Evolutionary conservation across 2,888 invertebrate species (phyloP).

Genomic region (Diarsia mendica): DNA sequence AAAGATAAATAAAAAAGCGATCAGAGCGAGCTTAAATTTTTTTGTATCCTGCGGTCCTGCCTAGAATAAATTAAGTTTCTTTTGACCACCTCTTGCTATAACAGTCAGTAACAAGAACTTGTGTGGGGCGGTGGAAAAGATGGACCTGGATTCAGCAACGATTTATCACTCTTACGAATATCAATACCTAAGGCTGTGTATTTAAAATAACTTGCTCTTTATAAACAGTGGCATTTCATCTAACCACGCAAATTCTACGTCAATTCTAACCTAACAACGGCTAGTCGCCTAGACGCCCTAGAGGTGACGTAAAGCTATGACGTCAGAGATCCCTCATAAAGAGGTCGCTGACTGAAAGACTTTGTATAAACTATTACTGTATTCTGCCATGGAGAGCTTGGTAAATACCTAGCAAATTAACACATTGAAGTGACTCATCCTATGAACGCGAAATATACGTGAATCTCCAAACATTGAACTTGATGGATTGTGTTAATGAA

Average conservation of each 20-base stretch:
- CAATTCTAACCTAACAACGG: slow-evolving; percentile 12
- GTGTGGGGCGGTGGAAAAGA: too few relatives aligned
- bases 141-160: background rate
- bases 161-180: background rate
- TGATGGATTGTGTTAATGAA: slow-evolving; percentile 8
- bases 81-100: too few relatives aligned
- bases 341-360: slow-evolving; percentile 33
- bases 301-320: slow-evolving; percentile 53
- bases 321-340: slow-evolving; percentile 48
- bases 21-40: too few relatives aligned
- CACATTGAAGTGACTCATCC: slow-evolving; percentile 34
- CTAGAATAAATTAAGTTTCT: too few relatives aligned
- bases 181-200: background rate
- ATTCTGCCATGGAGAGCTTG: slow-evolving; percentile 31
- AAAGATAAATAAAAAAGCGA: too few relatives aligned
- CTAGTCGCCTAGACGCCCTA: slow-evolving; percentile 38
- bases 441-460: slow-evolving; percentile 8
- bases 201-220: background rate
- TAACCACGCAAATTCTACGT: slow-evolving; percentile 15
- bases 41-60: too few relatives aligned
- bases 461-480: background rate
- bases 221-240: slow-evolving; percentile 15
- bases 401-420: slow-evolving; percentile 38
- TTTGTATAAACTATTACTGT: slow-evolving; percentile 32
- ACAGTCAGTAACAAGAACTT: too few relatives aligned